phyloP scores from a whole-genome alignment of 2,888 invertebrate genomes.

The Elmis aenea region DNA sequence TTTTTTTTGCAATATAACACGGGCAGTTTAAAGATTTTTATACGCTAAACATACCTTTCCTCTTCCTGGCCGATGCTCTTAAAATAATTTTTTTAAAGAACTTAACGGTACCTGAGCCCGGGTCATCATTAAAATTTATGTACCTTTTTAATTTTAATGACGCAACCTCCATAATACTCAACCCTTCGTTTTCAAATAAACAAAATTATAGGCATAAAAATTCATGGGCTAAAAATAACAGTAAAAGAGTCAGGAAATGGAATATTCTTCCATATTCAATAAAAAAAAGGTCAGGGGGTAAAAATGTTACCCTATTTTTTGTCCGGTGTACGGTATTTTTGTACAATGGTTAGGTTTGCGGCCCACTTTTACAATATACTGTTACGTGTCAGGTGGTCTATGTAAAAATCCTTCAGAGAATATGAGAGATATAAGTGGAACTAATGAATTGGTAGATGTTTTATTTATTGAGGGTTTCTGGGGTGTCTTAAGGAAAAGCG shows the following conservation, averaged over 20 bases:
- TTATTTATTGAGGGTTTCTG: slow-evolving; percentile 18
- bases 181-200: slow-evolving; percentile 4
- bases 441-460: slow-evolving; percentile 19
- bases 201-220: slow-evolving; percentile 3
- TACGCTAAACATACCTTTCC: too few relatives aligned
- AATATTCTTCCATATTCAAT: slow-evolving; percentile 16
- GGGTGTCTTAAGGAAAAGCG: neutral
- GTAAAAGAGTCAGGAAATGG: slow-evolving; percentile 19
- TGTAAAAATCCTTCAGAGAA: slow-evolving; percentile 17
- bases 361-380: slow-evolving; percentile 12
- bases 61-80: too few relatives aligned
- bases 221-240: slow-evolving; percentile 19
- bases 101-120: too few relatives aligned
- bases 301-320: slow-evolving; percentile 22
- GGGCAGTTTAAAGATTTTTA: too few relatives aligned
- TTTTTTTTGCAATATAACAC: too few relatives aligned
- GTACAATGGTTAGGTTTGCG: slow-evolving; percentile 4
- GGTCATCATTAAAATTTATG: too few relatives aligned
- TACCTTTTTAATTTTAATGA: too few relatives aligned
- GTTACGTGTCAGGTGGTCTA: slow-evolving; percentile 26
- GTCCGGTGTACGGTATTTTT: slow-evolving; percentile 23
- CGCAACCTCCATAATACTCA: too few relatives aligned
- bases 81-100: too few relatives aligned
- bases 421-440: slow-evolving; percentile 21
- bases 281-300: slow-evolving; percentile 27